These are phyloP conservation scores for Drosophila athabasca DNA, from an alignment of 1,140 invertebrate genomes.

Conservation along the genomic window DNA sequence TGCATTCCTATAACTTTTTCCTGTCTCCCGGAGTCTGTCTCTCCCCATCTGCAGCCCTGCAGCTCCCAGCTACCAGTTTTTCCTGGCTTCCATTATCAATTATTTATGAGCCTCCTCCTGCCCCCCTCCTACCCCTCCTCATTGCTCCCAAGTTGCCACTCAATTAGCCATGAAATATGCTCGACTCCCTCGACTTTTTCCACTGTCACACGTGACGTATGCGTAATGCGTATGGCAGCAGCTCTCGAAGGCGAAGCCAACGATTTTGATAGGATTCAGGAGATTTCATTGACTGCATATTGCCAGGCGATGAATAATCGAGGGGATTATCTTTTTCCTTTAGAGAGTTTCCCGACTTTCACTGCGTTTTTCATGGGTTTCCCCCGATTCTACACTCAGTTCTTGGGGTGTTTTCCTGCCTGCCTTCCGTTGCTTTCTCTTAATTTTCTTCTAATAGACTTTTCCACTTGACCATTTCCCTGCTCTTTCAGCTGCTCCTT, in stretches of 20 bases:
- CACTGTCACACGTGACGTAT: slow-evolving; percentile 51
- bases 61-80: slow-evolving; percentile 1
- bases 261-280: slow-evolving; percentile 19
- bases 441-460: slow-evolving; percentile 19
- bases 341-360: too few species aligned
- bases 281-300: slow-evolving; percentile 21
- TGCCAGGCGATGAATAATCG: slow-evolving; percentile 5
- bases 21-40: background rate
- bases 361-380: too few species aligned
- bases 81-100: slow-evolving; percentile 64
- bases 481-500: slow-evolving; percentile 12
- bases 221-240: slow-evolving; percentile 14
- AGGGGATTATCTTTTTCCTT: background rate
- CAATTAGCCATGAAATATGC: slow-evolving; percentile 78
- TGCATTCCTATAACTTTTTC: slow-evolving; percentile 26
- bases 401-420: too few species aligned
- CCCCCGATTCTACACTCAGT: too few species aligned
- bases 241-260: background rate
- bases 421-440: too few species aligned
- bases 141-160: slow-evolving; percentile 77
- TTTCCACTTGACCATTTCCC: slow-evolving; percentile 7
- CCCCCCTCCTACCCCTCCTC: slow-evolving; percentile 19
- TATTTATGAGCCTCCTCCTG: slow-evolving; percentile 58
- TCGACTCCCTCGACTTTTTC: slow-evolving; percentile 40
- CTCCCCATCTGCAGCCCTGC: too few species aligned